These are phyloP conservation scores for Ctenoplectra terminalis DNA, from an alignment of 1,140 invertebrate species.

Conservation along the genomic window DNA sequence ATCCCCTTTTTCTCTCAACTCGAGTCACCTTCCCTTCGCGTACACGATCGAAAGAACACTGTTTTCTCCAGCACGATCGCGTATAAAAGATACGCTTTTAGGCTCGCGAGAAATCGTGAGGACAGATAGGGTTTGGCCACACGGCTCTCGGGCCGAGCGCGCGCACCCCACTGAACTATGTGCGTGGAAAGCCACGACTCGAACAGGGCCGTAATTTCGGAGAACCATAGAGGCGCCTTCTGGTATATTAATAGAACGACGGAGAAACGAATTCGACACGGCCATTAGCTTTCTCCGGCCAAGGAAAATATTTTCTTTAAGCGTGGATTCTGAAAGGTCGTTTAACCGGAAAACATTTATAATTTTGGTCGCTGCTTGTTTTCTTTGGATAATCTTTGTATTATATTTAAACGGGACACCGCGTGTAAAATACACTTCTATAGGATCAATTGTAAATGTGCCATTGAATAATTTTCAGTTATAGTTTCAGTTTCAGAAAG, in stretches of 20 bases:
- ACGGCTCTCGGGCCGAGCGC: slow-evolving; percentile 70
- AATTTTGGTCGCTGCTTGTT: too few relatives aligned
- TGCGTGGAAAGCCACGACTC: slow-evolving; percentile 57
- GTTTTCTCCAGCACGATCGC: background rate
- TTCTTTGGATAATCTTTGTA: too few relatives aligned
- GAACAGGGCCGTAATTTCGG: slow-evolving; percentile 67
- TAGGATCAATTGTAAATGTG: too few relatives aligned
- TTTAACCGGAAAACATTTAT: too few relatives aligned
- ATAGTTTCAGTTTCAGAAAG: background rate
- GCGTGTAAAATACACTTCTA: too few relatives aligned
- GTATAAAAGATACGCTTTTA: background rate
- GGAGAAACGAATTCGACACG: slow-evolving; percentile 7
- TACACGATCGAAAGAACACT: too few relatives aligned
- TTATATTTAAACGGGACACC: too few relatives aligned
- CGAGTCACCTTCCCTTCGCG: background rate
- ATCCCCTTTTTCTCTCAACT: background rate
- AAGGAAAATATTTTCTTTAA: slow-evolving; percentile 53
- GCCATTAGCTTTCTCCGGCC: slow-evolving; percentile 3
- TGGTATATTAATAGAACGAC: slow-evolving; percentile 60
- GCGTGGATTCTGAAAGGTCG: too few relatives aligned
- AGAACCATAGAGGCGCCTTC: slow-evolving; percentile 35
- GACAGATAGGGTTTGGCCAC: slow-evolving; percentile 68
- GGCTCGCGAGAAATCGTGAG: slow-evolving; percentile 5
- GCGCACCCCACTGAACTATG: slow-evolving; percentile 75
- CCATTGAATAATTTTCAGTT: too few relatives aligned